Percentiles rank a stretch among this genome's conserved stretches.
phyloP scores from a whole-genome alignment of 2,113 vertebrate genomes.

The Planiliza haematocheilus region DNA sequence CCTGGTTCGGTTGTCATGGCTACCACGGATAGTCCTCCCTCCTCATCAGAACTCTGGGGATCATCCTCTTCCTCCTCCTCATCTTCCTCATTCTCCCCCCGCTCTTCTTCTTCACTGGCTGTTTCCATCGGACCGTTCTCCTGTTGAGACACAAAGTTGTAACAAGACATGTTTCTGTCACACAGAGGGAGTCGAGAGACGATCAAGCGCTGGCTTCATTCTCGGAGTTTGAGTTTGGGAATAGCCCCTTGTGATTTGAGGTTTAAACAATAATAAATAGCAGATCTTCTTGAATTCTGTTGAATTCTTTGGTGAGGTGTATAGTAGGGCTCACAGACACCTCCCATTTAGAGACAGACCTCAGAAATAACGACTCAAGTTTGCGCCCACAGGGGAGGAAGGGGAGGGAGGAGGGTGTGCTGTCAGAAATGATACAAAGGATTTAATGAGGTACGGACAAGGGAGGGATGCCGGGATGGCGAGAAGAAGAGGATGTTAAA shows the following conservation, averaged over 20 bases:
- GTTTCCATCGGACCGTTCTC: slow-evolving; percentile 61
- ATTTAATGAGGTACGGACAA: slow-evolving; percentile 44
- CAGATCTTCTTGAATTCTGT: neutral
- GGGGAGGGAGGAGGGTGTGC: slow-evolving; percentile 17
- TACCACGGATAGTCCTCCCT: slow-evolving; percentile 58
- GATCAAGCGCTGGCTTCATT: neutral
- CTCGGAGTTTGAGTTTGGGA: slow-evolving; percentile 1
- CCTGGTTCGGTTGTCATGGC: slow-evolving; percentile 66
- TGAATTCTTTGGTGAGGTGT: no score
- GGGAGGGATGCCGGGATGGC: slow-evolving; percentile 9
- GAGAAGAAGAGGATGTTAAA: neutral
- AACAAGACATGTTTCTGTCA: neutral
- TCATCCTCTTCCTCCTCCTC: slow-evolving; percentile 18
- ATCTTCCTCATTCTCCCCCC: slow-evolving; percentile 17
- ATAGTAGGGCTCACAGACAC: neutral
- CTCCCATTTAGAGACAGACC: slow-evolving; percentile 7
- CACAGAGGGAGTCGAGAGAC: neutral
- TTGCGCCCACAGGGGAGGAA: slow-evolving; percentile 12
- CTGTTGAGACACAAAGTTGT: slow-evolving; percentile 36
- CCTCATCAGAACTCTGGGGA: slow-evolving; percentile 65
- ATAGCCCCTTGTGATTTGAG: neutral
- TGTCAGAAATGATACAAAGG: slow-evolving; percentile 56
- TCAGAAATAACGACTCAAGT: slow-evolving; percentile 44
- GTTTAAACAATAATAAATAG: neutral
- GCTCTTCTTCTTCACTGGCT: slow-evolving; percentile 49